Conservation (phyloP, 1,140 invertebrate species). For the Bombus vancouverensis region DNA sequence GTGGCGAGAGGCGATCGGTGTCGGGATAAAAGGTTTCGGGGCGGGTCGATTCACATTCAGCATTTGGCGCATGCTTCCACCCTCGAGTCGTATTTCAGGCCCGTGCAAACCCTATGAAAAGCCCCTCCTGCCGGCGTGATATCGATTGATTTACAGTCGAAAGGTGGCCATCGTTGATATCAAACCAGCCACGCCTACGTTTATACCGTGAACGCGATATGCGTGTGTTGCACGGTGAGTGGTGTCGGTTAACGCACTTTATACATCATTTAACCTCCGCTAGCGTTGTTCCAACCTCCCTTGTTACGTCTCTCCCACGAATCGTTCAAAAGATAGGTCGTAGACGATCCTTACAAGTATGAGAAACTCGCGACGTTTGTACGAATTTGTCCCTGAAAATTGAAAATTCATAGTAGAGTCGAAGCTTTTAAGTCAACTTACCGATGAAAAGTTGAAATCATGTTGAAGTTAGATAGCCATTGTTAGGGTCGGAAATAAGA, state of each 20-base stretch:
- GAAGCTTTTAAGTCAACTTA: neutral
- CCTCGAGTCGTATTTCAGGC: conserved; percentile 62
- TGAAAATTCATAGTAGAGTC: no score
- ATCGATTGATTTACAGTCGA: conserved; percentile 82
- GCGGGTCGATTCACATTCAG: conserved; percentile 77
- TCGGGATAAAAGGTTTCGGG: conserved; percentile 69
- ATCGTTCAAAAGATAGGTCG: neutral
- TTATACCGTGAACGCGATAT: conserved; percentile 52
- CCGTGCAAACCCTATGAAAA: conserved; percentile 69
- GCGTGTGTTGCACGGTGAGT: conserved; percentile 56
- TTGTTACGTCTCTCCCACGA: neutral
- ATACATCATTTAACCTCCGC: conserved; percentile 58
- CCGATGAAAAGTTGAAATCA: conserved; percentile 3
- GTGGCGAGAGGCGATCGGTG: conserved; percentile 43
- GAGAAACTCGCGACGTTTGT: neutral
- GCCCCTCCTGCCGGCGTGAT: conserved; percentile 74
- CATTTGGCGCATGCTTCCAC: conserved; percentile 77
- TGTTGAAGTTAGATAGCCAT: neutral
- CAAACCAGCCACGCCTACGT: conserved; percentile 79
- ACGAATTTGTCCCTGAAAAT: neutral
- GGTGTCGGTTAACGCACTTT: conserved; percentile 59
- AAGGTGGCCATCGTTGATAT: conserved; percentile 83
- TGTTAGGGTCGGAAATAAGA: neutral
- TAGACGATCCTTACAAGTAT: neutral
- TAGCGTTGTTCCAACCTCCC: conserved; percentile 2